These are phyloP conservation scores for Orthonychiurus folsomi DNA, from an alignment of 2,888 invertebrate species.

Conservation along the genomic window DNA sequence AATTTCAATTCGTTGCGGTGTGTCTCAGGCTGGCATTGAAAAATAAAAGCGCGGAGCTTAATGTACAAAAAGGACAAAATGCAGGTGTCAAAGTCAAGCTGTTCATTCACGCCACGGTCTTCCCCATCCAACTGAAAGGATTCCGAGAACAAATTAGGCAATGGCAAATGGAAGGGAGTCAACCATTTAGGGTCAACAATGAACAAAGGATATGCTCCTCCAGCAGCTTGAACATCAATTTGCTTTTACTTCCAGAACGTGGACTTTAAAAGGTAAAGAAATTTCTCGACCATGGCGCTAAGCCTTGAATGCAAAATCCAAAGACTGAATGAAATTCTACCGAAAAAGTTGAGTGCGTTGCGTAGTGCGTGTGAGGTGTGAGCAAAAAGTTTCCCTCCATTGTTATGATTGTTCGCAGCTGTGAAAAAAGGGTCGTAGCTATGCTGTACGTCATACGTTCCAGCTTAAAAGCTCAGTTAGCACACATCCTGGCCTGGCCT, in stretches of 20 bases:
- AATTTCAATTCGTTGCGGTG: neutral
- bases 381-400: neutral
- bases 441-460: no score
- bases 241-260: neutral
- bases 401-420: neutral
- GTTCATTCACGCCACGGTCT: neutral
- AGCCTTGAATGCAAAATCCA: neutral
- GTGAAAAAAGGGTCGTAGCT: neutral
- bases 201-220: neutral
- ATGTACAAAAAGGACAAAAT: neutral
- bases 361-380: neutral
- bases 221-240: neutral
- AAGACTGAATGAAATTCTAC: no score
- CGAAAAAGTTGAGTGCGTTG: no score
- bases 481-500: no score
- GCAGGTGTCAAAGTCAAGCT: neutral
- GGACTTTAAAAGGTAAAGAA: neutral
- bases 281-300: neutral
- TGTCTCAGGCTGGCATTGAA: neutral
- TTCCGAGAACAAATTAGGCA: neutral
- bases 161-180: neutral
- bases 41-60: neutral
- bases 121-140: no score
- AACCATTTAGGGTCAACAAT: conserved; percentile 1
- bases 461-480: neutral